phyloP scores from a whole-genome alignment of 2,797 vertebrate species.

The Rhabdomys pumilio region DNA sequence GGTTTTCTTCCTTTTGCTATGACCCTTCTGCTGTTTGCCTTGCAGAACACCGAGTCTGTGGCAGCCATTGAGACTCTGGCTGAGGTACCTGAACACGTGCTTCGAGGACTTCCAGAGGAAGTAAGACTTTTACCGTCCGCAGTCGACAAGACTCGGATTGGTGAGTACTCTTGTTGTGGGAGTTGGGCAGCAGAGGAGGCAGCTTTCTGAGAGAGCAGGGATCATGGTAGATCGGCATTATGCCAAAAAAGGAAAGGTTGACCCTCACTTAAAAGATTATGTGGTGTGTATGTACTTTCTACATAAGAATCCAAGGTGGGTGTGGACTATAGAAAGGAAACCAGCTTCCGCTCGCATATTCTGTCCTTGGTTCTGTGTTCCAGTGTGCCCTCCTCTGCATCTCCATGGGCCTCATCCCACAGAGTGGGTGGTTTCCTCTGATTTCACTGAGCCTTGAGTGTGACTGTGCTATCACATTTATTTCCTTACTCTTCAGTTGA shows the following conservation, averaged over 20 bases:
- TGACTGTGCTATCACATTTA: background rate
- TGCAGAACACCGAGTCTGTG: conserved; percentile 87
- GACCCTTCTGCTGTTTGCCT: conserved; percentile 75
- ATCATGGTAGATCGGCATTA: background rate
- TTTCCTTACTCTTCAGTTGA: conserved; percentile 4
- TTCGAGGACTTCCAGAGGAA: conserved; percentile 93
- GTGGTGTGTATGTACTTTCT: background rate
- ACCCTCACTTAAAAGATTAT: background rate
- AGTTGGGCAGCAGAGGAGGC: background rate
- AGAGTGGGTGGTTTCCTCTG: conserved; percentile 12
- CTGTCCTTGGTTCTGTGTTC: background rate
- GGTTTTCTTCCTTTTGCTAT: background rate
- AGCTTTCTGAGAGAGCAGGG: background rate
- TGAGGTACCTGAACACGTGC: conserved; percentile 93
- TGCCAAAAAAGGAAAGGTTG: background rate
- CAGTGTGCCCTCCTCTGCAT: background rate
- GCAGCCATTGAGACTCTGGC: conserved; percentile 91
- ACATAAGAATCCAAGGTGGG: background rate
- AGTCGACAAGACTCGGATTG: conserved; percentile 93
- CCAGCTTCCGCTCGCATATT: background rate
- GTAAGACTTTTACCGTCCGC: conserved; percentile 94
- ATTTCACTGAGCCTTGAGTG: background rate
- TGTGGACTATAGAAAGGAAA: background rate
- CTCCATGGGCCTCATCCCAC: background rate
- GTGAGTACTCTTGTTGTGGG: conserved; percentile 88